Evolutionary conservation across 2,797 vertebrate genomes (phyloP).

Genomic region (Meriones psammophilus): DNA sequence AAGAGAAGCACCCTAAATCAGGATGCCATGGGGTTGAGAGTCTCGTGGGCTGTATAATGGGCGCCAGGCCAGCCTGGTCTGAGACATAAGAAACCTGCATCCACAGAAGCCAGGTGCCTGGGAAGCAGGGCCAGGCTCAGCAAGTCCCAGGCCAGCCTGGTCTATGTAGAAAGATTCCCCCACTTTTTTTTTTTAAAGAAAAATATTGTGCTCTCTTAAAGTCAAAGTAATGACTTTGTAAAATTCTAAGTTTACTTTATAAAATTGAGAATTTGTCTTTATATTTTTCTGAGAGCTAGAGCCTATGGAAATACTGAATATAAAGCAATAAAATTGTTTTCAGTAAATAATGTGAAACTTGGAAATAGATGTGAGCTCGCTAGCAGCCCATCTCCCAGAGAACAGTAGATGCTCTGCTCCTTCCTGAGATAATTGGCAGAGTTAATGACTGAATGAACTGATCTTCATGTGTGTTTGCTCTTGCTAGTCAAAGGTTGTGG

Average conservation of each 20-base stretch:
- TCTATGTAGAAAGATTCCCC: neutral
- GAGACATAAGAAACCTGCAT: neutral
- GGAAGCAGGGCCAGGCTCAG: neutral
- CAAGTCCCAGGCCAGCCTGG: neutral
- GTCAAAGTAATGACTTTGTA: constrained; percentile 59
- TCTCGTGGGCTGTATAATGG: neutral
- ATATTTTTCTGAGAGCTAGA: constrained; percentile 52
- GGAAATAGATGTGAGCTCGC: neutral
- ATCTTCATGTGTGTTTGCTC: constrained; percentile 54
- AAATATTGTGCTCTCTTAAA: constrained; percentile 33
- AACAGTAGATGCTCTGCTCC: constrained; percentile 9
- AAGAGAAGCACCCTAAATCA: constrained; percentile 1
- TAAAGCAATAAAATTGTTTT: constrained; percentile 59
- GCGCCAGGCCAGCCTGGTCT: neutral
- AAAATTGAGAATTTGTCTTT: constrained; percentile 6
- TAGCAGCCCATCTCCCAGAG: constrained; percentile 48
- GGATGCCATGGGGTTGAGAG: neutral
- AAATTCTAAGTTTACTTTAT: constrained; percentile 55
- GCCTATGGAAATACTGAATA: constrained; percentile 35
- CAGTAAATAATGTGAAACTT: constrained; percentile 64
- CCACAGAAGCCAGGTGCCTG: neutral
- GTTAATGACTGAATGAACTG: constrained; percentile 64
- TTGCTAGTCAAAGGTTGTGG: constrained; percentile 60
- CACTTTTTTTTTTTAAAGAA: neutral
- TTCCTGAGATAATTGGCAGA: constrained; percentile 52